These are phyloP conservation scores for Philonicus albiceps DNA, from an alignment of 2,888 invertebrate species.

Conservation along the genomic window DNA sequence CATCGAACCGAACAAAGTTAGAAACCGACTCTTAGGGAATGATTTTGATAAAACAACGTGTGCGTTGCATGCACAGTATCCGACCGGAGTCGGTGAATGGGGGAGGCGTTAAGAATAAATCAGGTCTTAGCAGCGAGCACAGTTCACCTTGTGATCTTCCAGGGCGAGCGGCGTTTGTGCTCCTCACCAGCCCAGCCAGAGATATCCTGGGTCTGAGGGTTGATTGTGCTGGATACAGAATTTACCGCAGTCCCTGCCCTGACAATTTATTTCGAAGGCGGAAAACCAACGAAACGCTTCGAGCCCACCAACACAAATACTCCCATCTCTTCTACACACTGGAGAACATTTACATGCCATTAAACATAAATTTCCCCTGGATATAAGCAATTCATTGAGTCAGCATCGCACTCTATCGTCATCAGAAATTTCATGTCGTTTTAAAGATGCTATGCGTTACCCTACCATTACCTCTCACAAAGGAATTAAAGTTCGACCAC, in stretches of 20 bases:
- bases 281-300: not conserved
- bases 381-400: not conserved
- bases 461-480: not conserved
- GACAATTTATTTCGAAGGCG: not conserved
- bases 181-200: not conserved
- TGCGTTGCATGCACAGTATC: not conserved
- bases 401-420: not conserved
- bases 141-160: not conserved
- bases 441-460: not conserved
- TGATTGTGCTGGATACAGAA: not conserved
- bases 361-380: slow-evolving; percentile 10
- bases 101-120: not conserved
- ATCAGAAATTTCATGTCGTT: not conserved
- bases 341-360: slow-evolving; percentile 1
- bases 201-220: not conserved
- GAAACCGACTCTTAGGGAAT: not conserved
- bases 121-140: not conserved
- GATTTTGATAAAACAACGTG: not conserved
- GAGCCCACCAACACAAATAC: not conserved
- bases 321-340: not conserved
- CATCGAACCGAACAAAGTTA: not conserved
- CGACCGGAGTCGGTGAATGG: not conserved
- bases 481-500: not conserved
- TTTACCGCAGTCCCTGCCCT: not conserved
- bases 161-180: not conserved